Conservation (phyloP, 2,797 vertebrate species). For the Halcyon leucocephala region DNA sequence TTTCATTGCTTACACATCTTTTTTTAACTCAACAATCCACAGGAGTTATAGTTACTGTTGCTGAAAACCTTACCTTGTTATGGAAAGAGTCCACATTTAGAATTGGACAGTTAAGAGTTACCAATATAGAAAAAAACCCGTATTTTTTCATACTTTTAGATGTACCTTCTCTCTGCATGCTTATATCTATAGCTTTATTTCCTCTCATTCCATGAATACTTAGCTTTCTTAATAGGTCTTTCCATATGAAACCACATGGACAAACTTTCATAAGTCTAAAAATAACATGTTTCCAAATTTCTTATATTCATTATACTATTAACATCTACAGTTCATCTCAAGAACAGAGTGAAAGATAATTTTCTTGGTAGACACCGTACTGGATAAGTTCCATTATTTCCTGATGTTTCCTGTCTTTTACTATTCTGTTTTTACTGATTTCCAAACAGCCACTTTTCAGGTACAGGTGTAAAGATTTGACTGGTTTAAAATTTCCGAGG, state of each 20-base stretch:
- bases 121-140: background rate
- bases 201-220: background rate
- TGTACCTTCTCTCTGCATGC: background rate
- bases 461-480: background rate
- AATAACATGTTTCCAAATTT: background rate
- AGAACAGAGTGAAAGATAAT: background rate
- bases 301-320: background rate
- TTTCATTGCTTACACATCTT: background rate
- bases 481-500: background rate
- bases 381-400: background rate
- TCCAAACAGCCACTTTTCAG: background rate
- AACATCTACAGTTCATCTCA: background rate
- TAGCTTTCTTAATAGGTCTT: background rate
- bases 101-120: background rate
- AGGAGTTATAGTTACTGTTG: background rate
- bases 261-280: background rate
- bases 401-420: background rate
- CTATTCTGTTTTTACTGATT: background rate
- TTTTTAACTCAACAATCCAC: background rate
- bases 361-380: background rate
- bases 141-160: background rate
- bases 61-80: background rate
- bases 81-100: background rate
- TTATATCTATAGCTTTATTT: background rate
- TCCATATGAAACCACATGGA: background rate